Percentiles rank a stretch among this genome's conserved stretches.
These are phyloP conservation scores for Zaprionus ornatus DNA, from an alignment of 1,140 invertebrate species.

Conservation along the genomic window DNA sequence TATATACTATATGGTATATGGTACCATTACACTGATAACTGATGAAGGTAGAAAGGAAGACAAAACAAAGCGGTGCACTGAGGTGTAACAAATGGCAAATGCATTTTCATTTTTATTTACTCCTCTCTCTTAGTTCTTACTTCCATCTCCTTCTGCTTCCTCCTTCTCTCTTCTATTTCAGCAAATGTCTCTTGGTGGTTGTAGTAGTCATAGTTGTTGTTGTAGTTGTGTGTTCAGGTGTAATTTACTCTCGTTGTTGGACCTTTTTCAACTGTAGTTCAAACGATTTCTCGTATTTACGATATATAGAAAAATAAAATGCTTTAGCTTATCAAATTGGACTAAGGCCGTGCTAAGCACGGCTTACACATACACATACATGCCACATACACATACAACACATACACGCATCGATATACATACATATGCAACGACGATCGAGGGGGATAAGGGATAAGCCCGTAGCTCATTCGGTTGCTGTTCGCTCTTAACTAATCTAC, in stretches of 20 bases:
- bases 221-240: slow-evolving; percentile 4
- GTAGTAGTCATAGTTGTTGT: slow-evolving; percentile 13
- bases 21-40: slow-evolving; percentile 23
- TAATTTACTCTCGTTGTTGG: slow-evolving; percentile 9
- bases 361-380: slow-evolving; percentile 17
- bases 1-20: not conserved
- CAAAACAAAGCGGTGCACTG: slow-evolving; percentile 26
- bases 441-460: not conserved
- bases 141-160: not conserved
- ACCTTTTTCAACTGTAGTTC: slow-evolving; percentile 18
- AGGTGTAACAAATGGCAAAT: slow-evolving; percentile 41
- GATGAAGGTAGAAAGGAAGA: slow-evolving; percentile 14
- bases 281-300: slow-evolving; percentile 10
- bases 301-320: slow-evolving; percentile 60
- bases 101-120: slow-evolving; percentile 16
- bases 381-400: slow-evolving; percentile 1
- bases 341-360: slow-evolving; percentile 54
- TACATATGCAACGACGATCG: slow-evolving; percentile 11
- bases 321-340: slow-evolving; percentile 68
- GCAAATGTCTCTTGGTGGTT: slow-evolving; percentile 44
- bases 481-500: slow-evolving; percentile 50
- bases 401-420: not conserved
- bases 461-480: not conserved
- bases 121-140: not conserved
- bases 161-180: slow-evolving; percentile 19